phyloP scores from a whole-genome alignment of 2,113 vertebrate species.

The Grallaria varia region DNA sequence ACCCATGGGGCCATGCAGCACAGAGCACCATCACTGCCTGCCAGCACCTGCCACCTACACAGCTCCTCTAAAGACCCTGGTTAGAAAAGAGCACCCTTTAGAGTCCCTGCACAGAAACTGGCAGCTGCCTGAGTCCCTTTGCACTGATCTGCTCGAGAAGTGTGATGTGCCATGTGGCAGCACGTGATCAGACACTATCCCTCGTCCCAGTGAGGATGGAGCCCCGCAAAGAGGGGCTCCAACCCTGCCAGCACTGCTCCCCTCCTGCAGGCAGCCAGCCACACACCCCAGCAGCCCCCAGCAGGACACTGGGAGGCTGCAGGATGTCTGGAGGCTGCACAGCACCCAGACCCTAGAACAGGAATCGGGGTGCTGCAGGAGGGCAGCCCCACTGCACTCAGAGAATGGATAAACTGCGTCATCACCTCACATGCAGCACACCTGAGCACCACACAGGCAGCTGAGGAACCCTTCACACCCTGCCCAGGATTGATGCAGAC shows the following conservation, averaged over 20 bases:
- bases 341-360: slow-evolving; percentile 66
- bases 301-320: slow-evolving; percentile 62
- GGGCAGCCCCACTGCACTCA: slow-evolving; percentile 58
- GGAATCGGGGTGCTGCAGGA: slow-evolving; percentile 15
- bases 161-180: not conserved
- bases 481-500: not conserved
- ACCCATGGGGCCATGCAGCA: not conserved
- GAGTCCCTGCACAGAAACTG: not conserved
- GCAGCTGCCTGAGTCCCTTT: not conserved
- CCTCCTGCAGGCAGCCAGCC: slow-evolving; percentile 19
- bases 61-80: not conserved
- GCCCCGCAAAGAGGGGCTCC: slow-evolving; percentile 13
- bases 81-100: not conserved
- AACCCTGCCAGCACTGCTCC: not conserved
- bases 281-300: not conserved
- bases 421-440: slow-evolving; percentile 74
- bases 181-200: slow-evolving; percentile 73
- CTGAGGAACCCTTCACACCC: not conserved
- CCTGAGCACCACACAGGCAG: not conserved
- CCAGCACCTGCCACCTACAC: not conserved
- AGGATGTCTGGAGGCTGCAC: not conserved
- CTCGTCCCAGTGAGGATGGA: slow-evolving; percentile 67
- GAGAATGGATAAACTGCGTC: slow-evolving; percentile 88
- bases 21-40: not conserved
- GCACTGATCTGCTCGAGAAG: not conserved